Evolutionary conservation across 92 coral and sea anemone species (phyloP), one percentile per base, ranked within the genome.

Genomic region (Phenganax stokvisi): DNA sequence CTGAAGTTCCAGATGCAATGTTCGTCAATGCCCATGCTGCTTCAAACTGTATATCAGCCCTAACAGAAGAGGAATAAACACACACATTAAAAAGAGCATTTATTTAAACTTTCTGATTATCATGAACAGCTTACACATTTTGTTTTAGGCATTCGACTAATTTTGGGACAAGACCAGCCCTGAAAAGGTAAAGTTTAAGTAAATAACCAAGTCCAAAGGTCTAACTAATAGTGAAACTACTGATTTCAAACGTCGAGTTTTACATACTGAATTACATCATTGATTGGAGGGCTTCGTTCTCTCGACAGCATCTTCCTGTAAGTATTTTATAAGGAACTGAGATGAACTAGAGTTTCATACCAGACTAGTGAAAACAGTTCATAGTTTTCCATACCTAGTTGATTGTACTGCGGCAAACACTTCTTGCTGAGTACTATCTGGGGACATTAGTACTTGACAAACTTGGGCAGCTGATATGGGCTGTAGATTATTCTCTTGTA

Each of bases 211-310:
- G 59, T 76, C 17, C n/a, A 58, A 6, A 10, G 17, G 25, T 10
- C 56, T 12, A 51, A 55, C 47, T 47, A 12, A 62, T 63, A 16
- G 11, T 25, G 16, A 72, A 12, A 17, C 28, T 37, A 37, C 47
- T 5, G 5, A 37, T 37, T 37, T 37, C n/a, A 59, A 37, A 82
- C 1, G 15, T 12, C 28, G 5, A 62, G 67, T 12, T 7, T 20
- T 55, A 87, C 98, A 78, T 80, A 94, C 98, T 84, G 81, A 20
- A 94, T 92, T 20, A 94, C 96, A 67, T 85, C 96, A 84, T 92
- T 90, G 15, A 94, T 90, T 29, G 98, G 98, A 51, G 98, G 98
- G 54, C 90, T 94, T 87, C 84, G 88, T 83, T 94, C 97, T 87
- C 92, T 94, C 57, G 98, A 94, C 9, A 94, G 77, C 92, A 92